A percentile compares a stretch with the other conserved stretches of the same genome.
These are phyloP conservation scores for Porites australiensis DNA, from an alignment of 64 coral and sea anemone genomes.

Conservation along the genomic window DNA sequence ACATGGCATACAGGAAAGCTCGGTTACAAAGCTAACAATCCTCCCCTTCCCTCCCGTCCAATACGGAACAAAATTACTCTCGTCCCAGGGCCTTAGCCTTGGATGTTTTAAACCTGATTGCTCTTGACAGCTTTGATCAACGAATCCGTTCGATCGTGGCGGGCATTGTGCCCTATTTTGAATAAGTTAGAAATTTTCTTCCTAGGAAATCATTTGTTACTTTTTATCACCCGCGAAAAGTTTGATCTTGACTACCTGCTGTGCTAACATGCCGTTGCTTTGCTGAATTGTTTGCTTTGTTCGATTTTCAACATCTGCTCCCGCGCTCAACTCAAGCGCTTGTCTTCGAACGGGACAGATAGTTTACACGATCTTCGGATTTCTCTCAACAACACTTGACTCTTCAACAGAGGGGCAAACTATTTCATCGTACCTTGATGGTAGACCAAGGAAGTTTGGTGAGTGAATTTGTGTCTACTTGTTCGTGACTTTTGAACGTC, in stretches of 20 bases:
- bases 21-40: background rate
- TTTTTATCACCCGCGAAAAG: background rate
- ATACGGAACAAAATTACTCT: background rate
- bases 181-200: conserved; percentile 1
- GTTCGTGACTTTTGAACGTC: background rate
- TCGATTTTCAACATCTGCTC: background rate
- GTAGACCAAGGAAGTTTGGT: background rate
- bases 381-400: conserved; percentile 9
- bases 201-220: background rate
- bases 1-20: background rate
- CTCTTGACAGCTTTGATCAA: conserved; percentile 50
- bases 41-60: background rate
- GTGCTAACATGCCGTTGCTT: background rate
- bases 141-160: conserved; percentile 46
- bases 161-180: conserved; percentile 22
- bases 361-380: conserved; percentile 27
- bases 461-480: background rate
- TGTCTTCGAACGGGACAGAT: conserved; percentile 54
- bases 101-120: conserved; percentile 42
- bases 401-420: conserved; percentile 19
- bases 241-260: background rate
- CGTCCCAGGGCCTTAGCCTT: background rate
- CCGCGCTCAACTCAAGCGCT: background rate
- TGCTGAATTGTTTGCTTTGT: conserved; percentile 10
- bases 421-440: background rate